Percentiles rank a stretch among this genome's conserved stretches.
Evolutionary conservation across 2,797 vertebrate genomes (phyloP).

Genomic region (Agapornis canus): DNA sequence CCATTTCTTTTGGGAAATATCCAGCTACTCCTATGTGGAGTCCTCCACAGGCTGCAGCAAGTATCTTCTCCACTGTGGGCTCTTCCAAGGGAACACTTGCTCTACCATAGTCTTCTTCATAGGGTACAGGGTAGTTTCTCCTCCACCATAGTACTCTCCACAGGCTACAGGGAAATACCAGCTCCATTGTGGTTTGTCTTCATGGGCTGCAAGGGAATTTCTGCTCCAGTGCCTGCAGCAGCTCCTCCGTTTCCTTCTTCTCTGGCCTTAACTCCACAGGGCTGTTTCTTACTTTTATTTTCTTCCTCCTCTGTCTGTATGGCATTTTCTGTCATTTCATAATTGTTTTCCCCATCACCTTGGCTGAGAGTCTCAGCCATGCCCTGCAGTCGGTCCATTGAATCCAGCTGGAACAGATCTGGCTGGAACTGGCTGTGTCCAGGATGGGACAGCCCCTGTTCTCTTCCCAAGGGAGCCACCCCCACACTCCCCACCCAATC

Average conservation of each 20-base stretch:
- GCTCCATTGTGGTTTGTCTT: neutral
- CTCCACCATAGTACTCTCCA: neutral
- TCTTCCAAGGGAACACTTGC: neutral
- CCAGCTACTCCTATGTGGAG: neutral
- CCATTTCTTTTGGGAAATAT: neutral
- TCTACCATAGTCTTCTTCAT: neutral
- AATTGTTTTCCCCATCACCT: accelerated
- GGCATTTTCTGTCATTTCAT: neutral
- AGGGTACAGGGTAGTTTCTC: neutral
- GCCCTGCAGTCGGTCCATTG: accelerated
- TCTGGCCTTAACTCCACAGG: neutral
- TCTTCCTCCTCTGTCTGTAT: neutral
- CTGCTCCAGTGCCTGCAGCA: neutral
- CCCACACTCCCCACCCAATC: neutral
- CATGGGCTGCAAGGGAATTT: neutral
- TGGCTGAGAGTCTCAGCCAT: accelerated
- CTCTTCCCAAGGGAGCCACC: neutral
- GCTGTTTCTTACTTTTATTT: neutral
- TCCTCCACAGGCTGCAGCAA: neutral
- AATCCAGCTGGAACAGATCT: neutral
- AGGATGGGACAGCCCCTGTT: neutral
- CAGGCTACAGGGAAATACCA: neutral
- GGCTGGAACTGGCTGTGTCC: neutral
- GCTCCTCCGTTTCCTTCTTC: neutral
- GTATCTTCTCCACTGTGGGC: neutral